Evolutionary conservation across 1,140 invertebrate genomes (phyloP), one percentile per base, ranked within the genome.

Genomic region (Megathymus violae): DNA sequence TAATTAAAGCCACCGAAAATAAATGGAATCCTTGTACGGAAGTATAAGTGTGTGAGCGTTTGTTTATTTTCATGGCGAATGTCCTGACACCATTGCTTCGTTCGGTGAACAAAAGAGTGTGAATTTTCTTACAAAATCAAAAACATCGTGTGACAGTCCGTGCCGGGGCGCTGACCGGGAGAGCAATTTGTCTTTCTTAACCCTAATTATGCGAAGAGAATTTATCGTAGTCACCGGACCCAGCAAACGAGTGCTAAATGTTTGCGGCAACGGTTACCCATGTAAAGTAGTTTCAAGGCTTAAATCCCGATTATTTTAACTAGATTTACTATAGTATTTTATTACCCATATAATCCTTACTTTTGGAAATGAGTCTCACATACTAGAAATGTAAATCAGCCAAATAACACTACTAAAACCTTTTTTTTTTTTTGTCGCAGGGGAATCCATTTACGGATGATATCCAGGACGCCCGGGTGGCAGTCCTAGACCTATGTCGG

Each of bases 171-270:
- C 27, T 58, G 54, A 58, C 54, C 41, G 25, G 40, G 41, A 74
- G 70, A 71, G 67, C 66, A 64, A 76, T 80, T 80, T 77, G 66
- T 80, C 74, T 78, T 80, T 79, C 76, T 75, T 78, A 72, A 75
- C 72, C 69, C 72, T 82, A 77, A 82, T 82, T 82, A 80, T 76
- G 69, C 78, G 78, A 78, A 78, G 76, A 79, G 72, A 82, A 82
- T 82, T 78, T 82, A 83, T 83, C 58, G 73, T 51, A 63, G 62
- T 59, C 65, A 52, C 63, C 41, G 65, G 51, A 62, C 62, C 66
- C 63, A 22, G 41, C 5, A 36, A 56, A 43, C 15, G 25, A 58
- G 52, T 58, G 40, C 52, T 11, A 58, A 58, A 44, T 43, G 40
- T 58, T 58, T 58, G 52, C 41, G 52, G 40, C 41, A 25, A 17